A percentile compares a stretch with the other conserved stretches of the same genome.
phyloP scores from a whole-genome alignment of 2,888 invertebrate genomes.

The Plagodis dolabraria region DNA sequence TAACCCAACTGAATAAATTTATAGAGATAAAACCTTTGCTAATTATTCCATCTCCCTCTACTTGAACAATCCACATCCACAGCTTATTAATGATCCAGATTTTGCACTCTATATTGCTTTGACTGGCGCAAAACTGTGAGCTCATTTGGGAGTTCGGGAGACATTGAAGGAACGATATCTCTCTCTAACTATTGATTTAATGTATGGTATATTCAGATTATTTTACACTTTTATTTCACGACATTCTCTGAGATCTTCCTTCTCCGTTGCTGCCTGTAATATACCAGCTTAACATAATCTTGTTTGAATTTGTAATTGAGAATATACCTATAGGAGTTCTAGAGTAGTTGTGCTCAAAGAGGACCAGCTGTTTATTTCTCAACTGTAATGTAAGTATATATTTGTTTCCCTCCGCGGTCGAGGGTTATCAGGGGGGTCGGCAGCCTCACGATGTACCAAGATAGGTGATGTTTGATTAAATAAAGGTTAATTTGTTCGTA shows the following conservation, averaged over 20 bases:
- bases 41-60: slow-evolving; percentile 60
- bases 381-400: slow-evolving; percentile 5
- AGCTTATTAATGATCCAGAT: slow-evolving; percentile 46
- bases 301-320: no score
- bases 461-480: slow-evolving; percentile 49
- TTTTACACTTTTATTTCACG: no score
- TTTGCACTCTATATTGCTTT: slow-evolving; percentile 7
- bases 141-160: neutral
- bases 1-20: slow-evolving; percentile 65
- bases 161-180: neutral
- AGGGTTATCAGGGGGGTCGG: slow-evolving; percentile 43
- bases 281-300: no score
- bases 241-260: no score
- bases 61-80: slow-evolving; percentile 26
- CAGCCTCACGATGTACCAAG: slow-evolving; percentile 36
- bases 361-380: slow-evolving; percentile 9
- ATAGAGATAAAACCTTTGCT: slow-evolving; percentile 65
- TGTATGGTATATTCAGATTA: no score
- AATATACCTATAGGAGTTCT: neutral
- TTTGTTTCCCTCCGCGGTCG: slow-evolving; percentile 15
- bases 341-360: slow-evolving; percentile 5
- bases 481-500: slow-evolving; percentile 57
- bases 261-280: no score
- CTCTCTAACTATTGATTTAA: neutral
- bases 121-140: slow-evolving; percentile 1